Conservation (phyloP, 2,888 invertebrate genomes). For the Criorhina ranunculi region DNA sequence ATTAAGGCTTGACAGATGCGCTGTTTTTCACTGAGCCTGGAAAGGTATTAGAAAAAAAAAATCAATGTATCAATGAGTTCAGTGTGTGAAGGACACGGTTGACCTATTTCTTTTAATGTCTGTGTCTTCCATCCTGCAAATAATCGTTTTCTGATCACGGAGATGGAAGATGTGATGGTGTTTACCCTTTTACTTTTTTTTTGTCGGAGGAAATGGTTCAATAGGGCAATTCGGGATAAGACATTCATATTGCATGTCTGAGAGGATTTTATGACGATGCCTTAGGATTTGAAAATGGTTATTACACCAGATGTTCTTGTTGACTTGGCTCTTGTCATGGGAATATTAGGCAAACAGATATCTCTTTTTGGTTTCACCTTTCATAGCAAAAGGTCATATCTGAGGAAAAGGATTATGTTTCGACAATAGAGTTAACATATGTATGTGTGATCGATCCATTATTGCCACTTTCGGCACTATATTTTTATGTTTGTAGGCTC, state of each 20-base stretch:
- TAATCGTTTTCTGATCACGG: slow-evolving; percentile 55
- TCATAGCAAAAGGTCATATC: too few relatives aligned
- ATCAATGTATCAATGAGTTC: slow-evolving; percentile 68
- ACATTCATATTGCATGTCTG: slow-evolving; percentile 36
- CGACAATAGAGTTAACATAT: too few relatives aligned
- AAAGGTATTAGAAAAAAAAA: too few relatives aligned
- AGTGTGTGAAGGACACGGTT: slow-evolving; percentile 60
- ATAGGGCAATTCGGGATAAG: slow-evolving; percentile 45
- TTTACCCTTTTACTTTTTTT: background rate
- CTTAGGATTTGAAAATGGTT: too few relatives aligned
- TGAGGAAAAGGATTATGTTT: too few relatives aligned
- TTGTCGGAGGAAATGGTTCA: slow-evolving; percentile 8
- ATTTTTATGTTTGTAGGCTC: too few relatives aligned
- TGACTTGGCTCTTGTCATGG: too few relatives aligned
- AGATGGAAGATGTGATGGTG: slow-evolving; percentile 2
- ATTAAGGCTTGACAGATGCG: slow-evolving; percentile 45
- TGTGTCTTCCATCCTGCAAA: slow-evolving; percentile 8
- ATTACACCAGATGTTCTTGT: too few relatives aligned
- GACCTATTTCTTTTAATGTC: slow-evolving; percentile 44
- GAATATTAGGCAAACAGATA: too few relatives aligned
- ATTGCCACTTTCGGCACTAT: too few relatives aligned
- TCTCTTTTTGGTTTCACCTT: too few relatives aligned
- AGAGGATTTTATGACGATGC: slow-evolving; percentile 1
- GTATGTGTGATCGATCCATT: too few relatives aligned
- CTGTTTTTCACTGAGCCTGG: slow-evolving; percentile 11